Evolutionary conservation across 2,113 vertebrate genomes (phyloP), one percentile per base, ranked within the genome.

Genomic region (Chelonoidis abingdonii): DNA sequence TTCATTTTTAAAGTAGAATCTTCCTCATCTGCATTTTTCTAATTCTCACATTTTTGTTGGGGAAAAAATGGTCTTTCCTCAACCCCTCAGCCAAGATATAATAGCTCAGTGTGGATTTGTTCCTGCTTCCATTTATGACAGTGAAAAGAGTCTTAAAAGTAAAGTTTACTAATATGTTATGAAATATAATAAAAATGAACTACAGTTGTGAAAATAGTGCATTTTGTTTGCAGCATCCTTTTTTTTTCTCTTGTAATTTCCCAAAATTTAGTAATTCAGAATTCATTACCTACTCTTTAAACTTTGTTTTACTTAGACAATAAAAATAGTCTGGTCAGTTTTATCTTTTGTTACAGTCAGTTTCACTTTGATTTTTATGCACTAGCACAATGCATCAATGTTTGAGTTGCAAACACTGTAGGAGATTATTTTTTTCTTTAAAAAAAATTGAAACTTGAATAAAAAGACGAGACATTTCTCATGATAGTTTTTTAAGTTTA

Each of bases 1-100:
- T 88, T 54, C n/a, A 57, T 0, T 87, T 89, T 80, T 84, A 22
- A 17, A 25, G 31, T 19, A 59, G 80, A 89, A 79, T 90, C 54
- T 9, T 96, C 31, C 81, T 82, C n/a, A 85, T 84, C 47, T 87
- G 13, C 69, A 89, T 93, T 88, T 93, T 13, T 80, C 88, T 89
- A 5, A 80, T 88, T 11, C 8, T 3, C 13, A 84, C 49, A 13
- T 78, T 47, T 47, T 56, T 22, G 19, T 24, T 57, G 69, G 41
- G 56, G 56, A 56, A 86, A 72, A 41, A 35, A 44, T 92, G 31
- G 4, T 52, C 24, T 83, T 38, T 94, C 57, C 17, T 72, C 35
- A 72, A 17, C 9, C 11, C 90, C 41, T 59, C 27, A 4, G 13
- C 12, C 29, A 69, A 69, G 8, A n/a, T 80, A 11, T 56, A 14